Percentiles rank a stretch among this genome's conserved stretches.
Conservation (phyloP, 2,888 invertebrate genomes). For the Chymomyza procnemis region DNA sequence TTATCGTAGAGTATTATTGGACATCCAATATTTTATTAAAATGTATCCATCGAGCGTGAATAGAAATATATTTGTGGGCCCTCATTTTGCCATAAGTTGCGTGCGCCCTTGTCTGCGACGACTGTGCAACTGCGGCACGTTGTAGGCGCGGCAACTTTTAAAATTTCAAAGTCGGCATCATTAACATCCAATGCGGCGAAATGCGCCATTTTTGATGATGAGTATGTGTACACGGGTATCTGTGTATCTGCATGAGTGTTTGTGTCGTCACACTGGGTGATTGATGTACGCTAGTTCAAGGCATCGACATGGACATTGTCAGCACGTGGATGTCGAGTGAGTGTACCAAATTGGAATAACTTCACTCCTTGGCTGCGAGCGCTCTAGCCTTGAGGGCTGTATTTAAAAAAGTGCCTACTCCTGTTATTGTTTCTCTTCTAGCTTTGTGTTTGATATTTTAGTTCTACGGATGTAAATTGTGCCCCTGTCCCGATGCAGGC, state of each 20-base stretch:
- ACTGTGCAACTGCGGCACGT: not conserved
- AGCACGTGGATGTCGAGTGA: constrained; percentile 41
- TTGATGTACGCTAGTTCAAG: constrained; percentile 54
- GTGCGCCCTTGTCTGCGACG: not conserved
- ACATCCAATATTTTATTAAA: too few relatives aligned
- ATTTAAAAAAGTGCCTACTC: not conserved
- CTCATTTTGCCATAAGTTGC: too few relatives aligned
- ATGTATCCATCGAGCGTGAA: too few relatives aligned
- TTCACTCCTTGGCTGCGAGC: not conserved
- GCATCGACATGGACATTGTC: constrained; percentile 21
- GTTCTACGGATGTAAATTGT: constrained; percentile 24
- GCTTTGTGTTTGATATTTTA: constrained; percentile 52
- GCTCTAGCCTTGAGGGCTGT: not conserved
- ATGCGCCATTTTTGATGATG: constrained; percentile 60
- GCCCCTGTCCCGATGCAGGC: not conserved
- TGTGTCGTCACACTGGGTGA: constrained; percentile 35
- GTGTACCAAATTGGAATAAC: constrained; percentile 52
- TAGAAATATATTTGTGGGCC: too few relatives aligned
- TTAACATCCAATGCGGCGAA: constrained; percentile 45
- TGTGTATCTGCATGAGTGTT: constrained; percentile 24
- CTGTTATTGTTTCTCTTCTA: constrained; percentile 18
- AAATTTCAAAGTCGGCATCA: constrained; percentile 72
- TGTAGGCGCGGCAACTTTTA: constrained; percentile 54
- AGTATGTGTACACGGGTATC: not conserved
- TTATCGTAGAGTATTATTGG: too few relatives aligned